Evolutionary conservation across 2,888 invertebrate genomes (phyloP).

Genomic region (Lysandra coridon): DNA sequence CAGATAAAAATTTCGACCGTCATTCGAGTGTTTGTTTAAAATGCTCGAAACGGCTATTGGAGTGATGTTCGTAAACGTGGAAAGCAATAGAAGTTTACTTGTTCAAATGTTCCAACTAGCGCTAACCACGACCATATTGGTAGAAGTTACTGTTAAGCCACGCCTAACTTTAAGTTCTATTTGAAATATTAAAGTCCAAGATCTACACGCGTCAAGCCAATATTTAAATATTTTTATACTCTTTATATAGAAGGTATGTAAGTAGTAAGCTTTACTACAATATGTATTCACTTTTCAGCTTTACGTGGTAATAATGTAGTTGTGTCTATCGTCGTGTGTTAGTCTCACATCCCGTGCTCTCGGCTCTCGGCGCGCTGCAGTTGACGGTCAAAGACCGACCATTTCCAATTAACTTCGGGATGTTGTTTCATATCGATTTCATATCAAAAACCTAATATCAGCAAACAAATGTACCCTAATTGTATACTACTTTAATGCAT

Average conservation of each 20-base stretch:
- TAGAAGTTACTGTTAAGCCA: background rate
- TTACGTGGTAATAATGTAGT: background rate
- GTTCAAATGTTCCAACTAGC: background rate
- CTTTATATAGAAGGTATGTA: background rate
- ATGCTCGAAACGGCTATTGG: background rate
- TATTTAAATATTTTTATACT: background rate
- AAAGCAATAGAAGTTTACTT: background rate
- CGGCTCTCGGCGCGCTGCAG: background rate
- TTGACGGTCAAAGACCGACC: background rate
- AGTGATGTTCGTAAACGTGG: background rate
- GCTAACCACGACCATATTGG: background rate
- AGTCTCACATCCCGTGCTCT: background rate
- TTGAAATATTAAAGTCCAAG: background rate
- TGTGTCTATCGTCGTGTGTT: background rate
- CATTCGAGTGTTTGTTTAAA: constrained; percentile 4
- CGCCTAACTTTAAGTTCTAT: background rate
- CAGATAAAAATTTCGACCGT: constrained; percentile 1
- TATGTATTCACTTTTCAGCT: background rate
- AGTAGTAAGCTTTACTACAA: background rate
- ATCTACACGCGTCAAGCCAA: background rate
- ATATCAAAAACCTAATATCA: too few species aligned
- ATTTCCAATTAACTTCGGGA: too few species aligned
- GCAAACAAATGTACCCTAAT: too few species aligned
- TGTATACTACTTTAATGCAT: too few species aligned
- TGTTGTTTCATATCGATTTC: too few species aligned